phyloP scores from a whole-genome alignment of 2,888 invertebrate species.

The Cryptophagus acutangulus region DNA sequence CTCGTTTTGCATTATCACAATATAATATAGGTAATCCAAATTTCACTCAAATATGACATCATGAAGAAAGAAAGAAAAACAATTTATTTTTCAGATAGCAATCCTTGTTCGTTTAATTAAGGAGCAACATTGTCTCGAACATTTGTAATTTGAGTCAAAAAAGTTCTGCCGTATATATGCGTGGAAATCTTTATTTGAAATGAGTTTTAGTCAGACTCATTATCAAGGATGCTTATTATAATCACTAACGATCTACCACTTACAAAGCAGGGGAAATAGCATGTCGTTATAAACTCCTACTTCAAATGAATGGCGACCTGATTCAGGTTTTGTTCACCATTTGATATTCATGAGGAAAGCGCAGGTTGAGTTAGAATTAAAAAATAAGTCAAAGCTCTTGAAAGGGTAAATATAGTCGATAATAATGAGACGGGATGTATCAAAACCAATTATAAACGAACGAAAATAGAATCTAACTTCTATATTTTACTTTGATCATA shows the following conservation, averaged over 20 bases:
- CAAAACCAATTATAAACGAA: too few relatives aligned
- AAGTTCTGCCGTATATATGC: conserved; percentile 8
- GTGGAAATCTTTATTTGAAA: conserved; percentile 12
- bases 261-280: conserved; percentile 14
- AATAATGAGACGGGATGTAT: too few relatives aligned
- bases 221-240: conserved; percentile 14
- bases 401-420: too few relatives aligned
- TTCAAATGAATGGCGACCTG: conserved; percentile 7
- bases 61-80: neutral
- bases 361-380: conserved; percentile 8
- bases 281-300: conserved; percentile 11
- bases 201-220: conserved; percentile 10
- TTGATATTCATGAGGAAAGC: conserved; percentile 11
- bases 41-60: conserved; percentile 7
- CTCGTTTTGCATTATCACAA: conserved; percentile 12
- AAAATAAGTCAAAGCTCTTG: conserved; percentile 5
- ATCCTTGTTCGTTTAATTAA: too few relatives aligned
- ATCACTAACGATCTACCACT: conserved; percentile 15
- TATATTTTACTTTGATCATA: too few relatives aligned
- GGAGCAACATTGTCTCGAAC: too few relatives aligned
- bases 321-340: conserved; percentile 12
- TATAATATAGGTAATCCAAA: conserved; percentile 12
- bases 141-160: neutral
- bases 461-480: too few relatives aligned
- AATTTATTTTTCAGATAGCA: neutral